Conservation (phyloP, 2,797 vertebrate genomes). For the Numenius phaeopus region DNA sequence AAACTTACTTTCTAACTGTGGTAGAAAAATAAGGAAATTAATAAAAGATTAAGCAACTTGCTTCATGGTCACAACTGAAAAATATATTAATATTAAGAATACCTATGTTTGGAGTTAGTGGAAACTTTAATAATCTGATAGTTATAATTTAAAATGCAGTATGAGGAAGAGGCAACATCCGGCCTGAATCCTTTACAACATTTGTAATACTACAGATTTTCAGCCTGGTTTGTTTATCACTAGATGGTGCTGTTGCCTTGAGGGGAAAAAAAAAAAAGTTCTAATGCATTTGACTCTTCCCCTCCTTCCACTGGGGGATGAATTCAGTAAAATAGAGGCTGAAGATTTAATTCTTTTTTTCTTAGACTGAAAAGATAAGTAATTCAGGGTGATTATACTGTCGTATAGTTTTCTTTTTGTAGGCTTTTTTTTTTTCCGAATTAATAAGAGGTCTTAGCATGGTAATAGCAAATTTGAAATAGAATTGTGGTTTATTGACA, state of each 20-base stretch:
- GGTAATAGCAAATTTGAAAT: neutral
- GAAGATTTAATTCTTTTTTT: neutral
- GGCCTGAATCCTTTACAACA: neutral
- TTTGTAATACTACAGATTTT: neutral
- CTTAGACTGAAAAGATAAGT: neutral
- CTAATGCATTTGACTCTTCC: neutral
- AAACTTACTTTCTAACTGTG: neutral
- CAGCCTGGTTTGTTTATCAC: neutral
- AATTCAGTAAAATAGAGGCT: neutral
- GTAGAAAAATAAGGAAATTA: neutral
- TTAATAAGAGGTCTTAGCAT: neutral
- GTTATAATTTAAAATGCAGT: neutral
- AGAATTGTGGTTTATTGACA: neutral
- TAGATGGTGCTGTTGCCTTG: constrained; percentile 72
- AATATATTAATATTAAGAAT: neutral
- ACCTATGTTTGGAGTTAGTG: neutral
- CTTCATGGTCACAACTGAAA: neutral
- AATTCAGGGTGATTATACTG: neutral
- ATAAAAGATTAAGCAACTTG: neutral
- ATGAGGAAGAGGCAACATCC: neutral
- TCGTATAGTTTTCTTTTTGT: neutral
- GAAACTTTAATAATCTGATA: neutral
- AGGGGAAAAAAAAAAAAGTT: neutral
- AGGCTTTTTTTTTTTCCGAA: neutral
- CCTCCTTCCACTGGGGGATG: neutral